Percentiles rank a stretch among this genome's conserved stretches.
These are phyloP conservation scores for Meleagris gallopavo DNA, from an alignment of 2,113 vertebrate genomes.

Conservation along the genomic window DNA sequence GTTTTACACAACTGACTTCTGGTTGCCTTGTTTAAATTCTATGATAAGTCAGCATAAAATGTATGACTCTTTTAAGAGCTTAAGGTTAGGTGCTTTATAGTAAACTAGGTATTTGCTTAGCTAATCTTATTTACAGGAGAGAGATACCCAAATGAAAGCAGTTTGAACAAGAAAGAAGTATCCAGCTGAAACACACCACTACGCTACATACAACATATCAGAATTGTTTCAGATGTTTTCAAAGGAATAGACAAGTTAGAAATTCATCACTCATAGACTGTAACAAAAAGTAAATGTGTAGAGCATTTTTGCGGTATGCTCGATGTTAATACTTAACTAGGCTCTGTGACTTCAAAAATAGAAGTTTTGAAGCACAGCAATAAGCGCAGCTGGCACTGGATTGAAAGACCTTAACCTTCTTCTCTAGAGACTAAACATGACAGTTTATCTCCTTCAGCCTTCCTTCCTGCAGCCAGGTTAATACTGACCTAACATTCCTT, in stretches of 20 bases:
- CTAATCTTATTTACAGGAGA: conserved; percentile 36
- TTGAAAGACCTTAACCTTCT: background rate
- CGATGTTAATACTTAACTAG: background rate
- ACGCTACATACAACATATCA: background rate
- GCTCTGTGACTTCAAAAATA: background rate
- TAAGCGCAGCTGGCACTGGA: background rate
- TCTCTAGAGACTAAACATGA: background rate
- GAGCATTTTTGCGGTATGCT: background rate
- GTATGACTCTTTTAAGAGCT: conserved; percentile 7
- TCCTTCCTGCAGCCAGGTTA: background rate
- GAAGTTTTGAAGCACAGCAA: background rate
- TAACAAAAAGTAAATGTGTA: background rate
- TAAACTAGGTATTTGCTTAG: conserved; percentile 47
- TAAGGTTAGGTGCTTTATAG: conserved; percentile 53
- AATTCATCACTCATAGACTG: background rate
- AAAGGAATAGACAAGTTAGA: background rate
- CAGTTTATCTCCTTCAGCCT: background rate
- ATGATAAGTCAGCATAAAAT: conserved; percentile 17
- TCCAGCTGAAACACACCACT: background rate
- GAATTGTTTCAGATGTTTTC: background rate
- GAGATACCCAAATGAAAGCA: conserved; percentile 13
- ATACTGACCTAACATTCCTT: background rate
- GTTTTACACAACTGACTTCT: conserved; percentile 45
- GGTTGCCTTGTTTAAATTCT: conserved; percentile 33
- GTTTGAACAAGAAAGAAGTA: conserved; percentile 12